Evolutionary conservation across 2,797 vertebrate species (phyloP).

Genomic region (Phyllotis vaccarum): DNA sequence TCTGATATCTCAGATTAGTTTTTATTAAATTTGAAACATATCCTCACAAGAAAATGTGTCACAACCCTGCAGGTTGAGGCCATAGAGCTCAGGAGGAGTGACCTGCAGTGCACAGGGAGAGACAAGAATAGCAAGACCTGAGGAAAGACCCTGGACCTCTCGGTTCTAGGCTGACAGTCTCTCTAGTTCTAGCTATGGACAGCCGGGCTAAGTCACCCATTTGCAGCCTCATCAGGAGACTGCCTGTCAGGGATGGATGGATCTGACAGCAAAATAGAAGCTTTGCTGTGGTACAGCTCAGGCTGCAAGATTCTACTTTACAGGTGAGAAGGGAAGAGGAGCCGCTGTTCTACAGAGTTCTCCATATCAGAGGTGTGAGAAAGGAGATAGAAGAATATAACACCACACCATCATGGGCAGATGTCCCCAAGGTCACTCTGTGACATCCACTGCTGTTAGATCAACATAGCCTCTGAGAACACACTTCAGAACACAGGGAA

Average conservation of each 20-base stretch:
- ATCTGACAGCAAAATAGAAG: accelerated
- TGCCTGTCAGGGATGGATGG: accelerated
- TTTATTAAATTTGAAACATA: no score
- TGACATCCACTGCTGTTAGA: not conserved
- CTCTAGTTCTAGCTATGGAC: no score
- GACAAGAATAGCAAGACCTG: accelerated
- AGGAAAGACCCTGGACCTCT: accelerated
- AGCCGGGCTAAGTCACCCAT: accelerated
- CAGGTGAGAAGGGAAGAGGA: not conserved
- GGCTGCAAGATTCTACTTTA: no score
- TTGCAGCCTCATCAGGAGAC: accelerated
- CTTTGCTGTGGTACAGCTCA: accelerated
- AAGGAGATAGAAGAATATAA: accelerated
- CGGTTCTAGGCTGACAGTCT: no score
- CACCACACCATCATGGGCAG: accelerated
- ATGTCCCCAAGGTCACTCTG: not conserved
- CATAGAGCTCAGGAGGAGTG: no score
- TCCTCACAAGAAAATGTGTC: not conserved
- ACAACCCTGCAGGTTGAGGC: not conserved
- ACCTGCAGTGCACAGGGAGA: accelerated
- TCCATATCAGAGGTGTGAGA: not conserved
- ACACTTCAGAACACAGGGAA: not conserved
- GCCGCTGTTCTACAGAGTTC: accelerated
- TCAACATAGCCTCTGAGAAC: not conserved
- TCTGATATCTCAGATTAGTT: no score